Evolutionary conservation across 2,113 vertebrate genomes (phyloP).

Genomic region (Chionomys nivalis): DNA sequence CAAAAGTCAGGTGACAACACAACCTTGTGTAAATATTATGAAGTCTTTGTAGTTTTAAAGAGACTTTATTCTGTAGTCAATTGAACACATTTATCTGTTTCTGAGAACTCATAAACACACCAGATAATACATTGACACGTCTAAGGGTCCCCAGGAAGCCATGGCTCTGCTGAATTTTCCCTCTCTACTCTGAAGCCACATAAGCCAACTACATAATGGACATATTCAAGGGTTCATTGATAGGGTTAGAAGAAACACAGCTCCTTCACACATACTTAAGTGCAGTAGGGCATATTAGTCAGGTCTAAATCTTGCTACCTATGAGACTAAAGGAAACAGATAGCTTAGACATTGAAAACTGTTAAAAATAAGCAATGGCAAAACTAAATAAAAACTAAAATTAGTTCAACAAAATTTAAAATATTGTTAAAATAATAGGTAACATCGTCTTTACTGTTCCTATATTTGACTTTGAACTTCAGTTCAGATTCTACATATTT

Average conservation of each 20-base stretch:
- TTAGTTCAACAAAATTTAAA: conserved; percentile 57
- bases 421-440: conserved; percentile 45
- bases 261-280: conserved; percentile 72
- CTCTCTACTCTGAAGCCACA: conserved; percentile 59
- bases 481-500: conserved; percentile 15
- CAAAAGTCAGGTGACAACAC: conserved; percentile 44
- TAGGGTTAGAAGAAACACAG: conserved; percentile 56
- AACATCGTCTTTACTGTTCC: conserved; percentile 17
- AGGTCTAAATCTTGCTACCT: conserved; percentile 56
- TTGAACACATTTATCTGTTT: not conserved
- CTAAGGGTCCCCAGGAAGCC: conserved; percentile 2
- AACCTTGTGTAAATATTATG: not conserved
- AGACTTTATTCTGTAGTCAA: conserved; percentile 55
- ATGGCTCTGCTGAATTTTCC: not conserved
- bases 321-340: conserved; percentile 65
- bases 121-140: conserved; percentile 45
- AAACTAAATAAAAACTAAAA: conserved; percentile 63
- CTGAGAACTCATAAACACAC: conserved; percentile 58
- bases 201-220: conserved; percentile 69
- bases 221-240: conserved; percentile 76
- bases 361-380: conserved; percentile 53
- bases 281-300: not conserved
- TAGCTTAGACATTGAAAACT: conserved; percentile 62
- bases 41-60: not conserved
- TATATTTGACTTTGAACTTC: conserved; percentile 51